Percentiles rank a stretch among this genome's conserved stretches.
Conservation (phyloP, 2,797 vertebrate species). For the Tokudaia muenninki region DNA sequence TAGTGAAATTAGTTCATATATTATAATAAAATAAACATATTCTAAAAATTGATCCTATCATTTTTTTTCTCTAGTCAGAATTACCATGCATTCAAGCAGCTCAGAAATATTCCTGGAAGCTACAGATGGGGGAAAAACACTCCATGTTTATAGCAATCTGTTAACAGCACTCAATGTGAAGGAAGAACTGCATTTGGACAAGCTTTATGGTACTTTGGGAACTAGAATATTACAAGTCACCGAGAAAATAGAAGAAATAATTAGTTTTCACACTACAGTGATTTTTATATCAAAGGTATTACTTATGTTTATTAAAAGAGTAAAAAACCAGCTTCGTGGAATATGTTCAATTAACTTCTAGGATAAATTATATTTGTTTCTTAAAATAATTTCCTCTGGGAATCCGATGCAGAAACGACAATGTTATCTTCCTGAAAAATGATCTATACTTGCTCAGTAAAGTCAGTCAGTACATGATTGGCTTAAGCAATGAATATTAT, state of each 20-base stretch:
- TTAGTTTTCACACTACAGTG: slow-evolving; percentile 86
- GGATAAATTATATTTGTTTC: slow-evolving; percentile 83
- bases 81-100: slow-evolving; percentile 41
- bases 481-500: slow-evolving; percentile 2
- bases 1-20: slow-evolving; percentile 4
- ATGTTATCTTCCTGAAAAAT: slow-evolving; percentile 75
- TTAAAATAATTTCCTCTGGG: slow-evolving; percentile 82
- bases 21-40: slow-evolving; percentile 9
- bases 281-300: slow-evolving; percentile 85
- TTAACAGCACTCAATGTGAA: slow-evolving; percentile 44
- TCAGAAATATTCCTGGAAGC: slow-evolving; percentile 31
- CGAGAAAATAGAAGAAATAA: slow-evolving; percentile 86
- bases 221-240: slow-evolving; percentile 76
- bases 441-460: slow-evolving; percentile 26
- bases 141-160: slow-evolving; percentile 33
- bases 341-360: slow-evolving; percentile 84
- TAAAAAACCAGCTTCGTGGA: slow-evolving; percentile 65
- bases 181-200: slow-evolving; percentile 66
- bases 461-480: not conserved
- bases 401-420: slow-evolving; percentile 72
- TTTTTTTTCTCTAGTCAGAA: slow-evolving; percentile 37
- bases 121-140: not conserved
- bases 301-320: slow-evolving; percentile 80
- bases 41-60: not conserved
- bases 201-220: slow-evolving; percentile 70